Conservation (phyloP, 2,888 invertebrate genomes). For the Toxonevra muliebris region DNA sequence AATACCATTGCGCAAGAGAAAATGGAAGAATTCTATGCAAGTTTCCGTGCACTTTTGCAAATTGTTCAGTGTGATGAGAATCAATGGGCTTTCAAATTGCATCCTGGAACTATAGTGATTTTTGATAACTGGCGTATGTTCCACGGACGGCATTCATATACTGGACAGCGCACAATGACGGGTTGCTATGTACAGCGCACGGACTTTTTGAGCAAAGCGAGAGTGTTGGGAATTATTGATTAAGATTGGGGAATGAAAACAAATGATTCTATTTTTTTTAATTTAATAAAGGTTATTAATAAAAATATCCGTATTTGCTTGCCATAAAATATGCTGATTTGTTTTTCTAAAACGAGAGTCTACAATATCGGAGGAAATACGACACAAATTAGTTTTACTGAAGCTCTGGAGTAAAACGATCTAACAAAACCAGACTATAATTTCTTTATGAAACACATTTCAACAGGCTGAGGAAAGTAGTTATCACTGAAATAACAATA, state of each 20-base stretch:
- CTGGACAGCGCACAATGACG: constrained; percentile 73
- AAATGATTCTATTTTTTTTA: not conserved
- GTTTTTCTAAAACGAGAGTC: no score
- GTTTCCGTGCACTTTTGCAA: constrained; percentile 68
- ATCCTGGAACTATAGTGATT: constrained; percentile 76
- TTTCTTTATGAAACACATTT: no score
- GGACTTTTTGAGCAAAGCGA: constrained; percentile 73
- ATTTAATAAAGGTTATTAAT: not conserved
- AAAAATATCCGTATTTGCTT: no score
- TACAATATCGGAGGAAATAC: no score
- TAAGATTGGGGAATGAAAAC: constrained; percentile 28
- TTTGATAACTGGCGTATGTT: constrained; percentile 83
- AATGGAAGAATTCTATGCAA: constrained; percentile 71
- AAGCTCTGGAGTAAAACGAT: no score
- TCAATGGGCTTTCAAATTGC: constrained; percentile 71
- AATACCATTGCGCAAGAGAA: constrained; percentile 67
- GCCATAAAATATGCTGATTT: no score
- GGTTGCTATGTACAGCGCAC: constrained; percentile 80
- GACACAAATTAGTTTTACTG: no score
- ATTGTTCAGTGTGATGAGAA: constrained; percentile 67
- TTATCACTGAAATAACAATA: no score
- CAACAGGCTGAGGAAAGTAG: no score
- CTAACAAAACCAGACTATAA: no score
- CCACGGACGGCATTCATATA: constrained; percentile 77
- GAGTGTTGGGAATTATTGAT: constrained; percentile 66